Evolutionary conservation across 2,797 vertebrate genomes (phyloP).

Genomic region (Phalloptychus januarius): DNA sequence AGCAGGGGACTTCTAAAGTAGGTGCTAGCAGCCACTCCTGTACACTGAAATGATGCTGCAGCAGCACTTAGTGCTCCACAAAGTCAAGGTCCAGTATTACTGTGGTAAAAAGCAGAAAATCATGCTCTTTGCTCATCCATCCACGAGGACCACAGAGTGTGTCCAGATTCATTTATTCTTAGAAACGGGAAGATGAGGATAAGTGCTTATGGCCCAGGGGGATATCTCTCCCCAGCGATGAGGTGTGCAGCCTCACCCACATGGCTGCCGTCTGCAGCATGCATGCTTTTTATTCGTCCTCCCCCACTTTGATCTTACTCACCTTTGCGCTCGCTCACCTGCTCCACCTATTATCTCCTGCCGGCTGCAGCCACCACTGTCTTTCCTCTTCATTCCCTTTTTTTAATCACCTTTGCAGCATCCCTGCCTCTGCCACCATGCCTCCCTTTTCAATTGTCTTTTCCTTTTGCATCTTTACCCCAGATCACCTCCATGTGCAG

Average conservation of each 20-base stretch:
- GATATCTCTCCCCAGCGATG: conserved; percentile 13
- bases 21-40: conserved; percentile 59
- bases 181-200: conserved; percentile 35
- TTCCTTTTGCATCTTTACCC: conserved; percentile 1
- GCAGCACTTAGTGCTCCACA: conserved; percentile 44
- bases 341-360: conserved; percentile 25
- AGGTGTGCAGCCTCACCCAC: conserved; percentile 72
- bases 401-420: conserved; percentile 42
- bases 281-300: conserved; percentile 28
- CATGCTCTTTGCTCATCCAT: conserved; percentile 36
- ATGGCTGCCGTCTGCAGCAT: conserved; percentile 70
- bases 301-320: conserved; percentile 2
- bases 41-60: conserved; percentile 39
- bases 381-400: neutral
- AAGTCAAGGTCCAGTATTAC: conserved; percentile 14
- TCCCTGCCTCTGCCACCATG: conserved; percentile 42
- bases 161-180: conserved; percentile 43
- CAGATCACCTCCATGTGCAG: conserved; percentile 48
- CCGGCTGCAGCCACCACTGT: conserved; percentile 10
- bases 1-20: conserved; percentile 23
- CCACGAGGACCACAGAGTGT: conserved; percentile 28
- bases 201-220: conserved; percentile 26
- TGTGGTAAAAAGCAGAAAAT: conserved; percentile 21
- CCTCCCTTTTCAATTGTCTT: conserved; percentile 12
- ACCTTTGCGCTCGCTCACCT: conserved; percentile 12